Evolutionary conservation across 2,888 invertebrate genomes (phyloP), one percentile per base, ranked within the genome.

Genomic region (Herminia tarsipennalis): DNA sequence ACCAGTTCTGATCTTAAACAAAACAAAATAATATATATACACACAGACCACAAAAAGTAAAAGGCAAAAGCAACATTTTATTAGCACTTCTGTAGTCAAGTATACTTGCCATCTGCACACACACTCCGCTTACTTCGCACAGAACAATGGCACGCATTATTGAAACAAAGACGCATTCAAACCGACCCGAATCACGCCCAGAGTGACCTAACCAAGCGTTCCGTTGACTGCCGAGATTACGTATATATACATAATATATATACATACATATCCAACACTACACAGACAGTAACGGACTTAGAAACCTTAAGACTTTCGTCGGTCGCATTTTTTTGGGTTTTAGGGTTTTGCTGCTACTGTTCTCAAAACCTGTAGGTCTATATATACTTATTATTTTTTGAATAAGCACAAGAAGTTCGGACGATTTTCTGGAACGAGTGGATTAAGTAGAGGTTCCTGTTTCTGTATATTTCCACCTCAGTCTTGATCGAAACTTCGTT

Each of bases 81-180:
- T 13, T 21, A 32, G 2, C 10, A 21, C 24, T 29, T 43, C 18
- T 18, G 9, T 5, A 25, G 12, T 2, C 10, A 18, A 25, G 17
- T 42, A n/a, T 36, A 14, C 30, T 30, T 25, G 13, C 18, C 36
- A 25, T 34, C 25, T 45, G 24, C 30, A 55, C 17, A 46, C 45
- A 56, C 49, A 47, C 46, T 29, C 16, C 14, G 24, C 25, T 39
- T 30, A 41, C 54, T 35, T 33, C 27, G 34, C 28, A 36, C 54
- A 51, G 46, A 56, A 66, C 58, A 66, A 66, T 62, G 52, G 56
- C 42, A 52, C 49, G 60, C 53, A 56, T 50, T 65, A 56, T 66
- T 50, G 58, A 56, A 65, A 66, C 69, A 66, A 66, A 68, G 66
- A 49, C 69, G 51, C 49, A 65, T 66, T 68, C 55, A 58, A 37